Evolutionary conservation across 2,113 vertebrate genomes (phyloP).

Genomic region (Aythya baeri): DNA sequence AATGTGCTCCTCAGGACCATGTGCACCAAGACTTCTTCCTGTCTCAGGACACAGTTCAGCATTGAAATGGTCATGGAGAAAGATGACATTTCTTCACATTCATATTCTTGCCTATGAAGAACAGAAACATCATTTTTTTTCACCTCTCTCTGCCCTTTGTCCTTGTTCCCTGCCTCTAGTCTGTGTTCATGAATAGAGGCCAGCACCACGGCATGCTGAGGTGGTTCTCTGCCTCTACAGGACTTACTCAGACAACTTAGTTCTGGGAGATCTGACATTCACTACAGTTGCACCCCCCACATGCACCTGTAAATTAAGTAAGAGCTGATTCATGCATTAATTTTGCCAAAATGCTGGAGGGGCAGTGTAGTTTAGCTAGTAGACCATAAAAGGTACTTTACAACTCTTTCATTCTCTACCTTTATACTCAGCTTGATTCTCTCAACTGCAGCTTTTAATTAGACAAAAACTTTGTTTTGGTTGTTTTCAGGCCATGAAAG

Average conservation of each 20-base stretch:
- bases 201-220: background rate
- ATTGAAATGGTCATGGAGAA: background rate
- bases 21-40: background rate
- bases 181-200: background rate
- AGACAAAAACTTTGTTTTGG: constrained; percentile 4
- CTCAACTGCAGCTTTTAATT: constrained; percentile 25
- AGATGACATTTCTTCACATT: background rate
- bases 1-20: background rate
- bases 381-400: constrained; percentile 24
- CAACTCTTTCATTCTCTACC: constrained; percentile 9
- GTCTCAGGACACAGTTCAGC: background rate
- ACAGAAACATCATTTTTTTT: background rate
- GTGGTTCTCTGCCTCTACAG: background rate
- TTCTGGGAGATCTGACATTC: background rate
- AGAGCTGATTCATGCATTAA: background rate
- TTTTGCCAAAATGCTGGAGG: constrained; percentile 25
- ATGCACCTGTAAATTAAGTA: background rate
- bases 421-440: constrained; percentile 2
- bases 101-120: background rate
- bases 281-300: background rate
- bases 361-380: background rate
- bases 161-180: background rate
- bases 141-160: background rate
- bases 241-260: background rate
- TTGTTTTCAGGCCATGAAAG: background rate